These are phyloP conservation scores for Hecatera dysodea DNA, from an alignment of 2,888 invertebrate genomes.

Conservation along the genomic window DNA sequence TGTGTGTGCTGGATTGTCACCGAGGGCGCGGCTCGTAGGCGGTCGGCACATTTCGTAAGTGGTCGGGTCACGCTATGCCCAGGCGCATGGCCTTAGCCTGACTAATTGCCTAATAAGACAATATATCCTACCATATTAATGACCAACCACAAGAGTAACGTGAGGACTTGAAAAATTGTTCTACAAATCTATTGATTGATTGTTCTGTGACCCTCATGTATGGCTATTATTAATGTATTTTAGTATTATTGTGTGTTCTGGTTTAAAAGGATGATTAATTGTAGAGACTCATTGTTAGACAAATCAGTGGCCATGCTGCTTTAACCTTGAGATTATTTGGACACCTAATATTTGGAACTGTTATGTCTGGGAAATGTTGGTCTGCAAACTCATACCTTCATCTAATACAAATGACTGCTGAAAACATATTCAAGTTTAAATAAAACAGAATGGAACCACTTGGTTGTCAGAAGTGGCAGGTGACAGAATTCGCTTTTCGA, in stretches of 20 bases:
- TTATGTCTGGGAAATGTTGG: neutral
- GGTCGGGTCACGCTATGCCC: slow-evolving; percentile 59
- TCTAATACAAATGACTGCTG: neutral
- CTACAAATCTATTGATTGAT: slow-evolving; percentile 58
- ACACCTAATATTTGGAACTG: neutral
- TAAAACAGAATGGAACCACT: neutral
- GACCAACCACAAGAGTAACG: slow-evolving; percentile 43
- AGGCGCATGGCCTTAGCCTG: slow-evolving; percentile 52
- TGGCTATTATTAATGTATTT: slow-evolving; percentile 44
- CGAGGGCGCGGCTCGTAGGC: slow-evolving; percentile 57
- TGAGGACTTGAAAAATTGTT: slow-evolving; percentile 60
- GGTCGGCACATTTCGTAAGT: slow-evolving; percentile 61
- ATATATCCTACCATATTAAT: slow-evolving; percentile 62
- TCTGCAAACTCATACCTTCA: neutral
- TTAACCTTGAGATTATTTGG: slow-evolving; percentile 10
- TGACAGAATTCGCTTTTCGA: neutral
- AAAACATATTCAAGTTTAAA: neutral
- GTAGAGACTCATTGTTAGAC: slow-evolving; percentile 16
- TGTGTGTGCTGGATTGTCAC: slow-evolving; percentile 51
- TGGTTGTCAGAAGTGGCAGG: neutral
- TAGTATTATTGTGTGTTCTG: slow-evolving; percentile 29
- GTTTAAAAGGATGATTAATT: slow-evolving; percentile 46
- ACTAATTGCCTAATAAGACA: slow-evolving; percentile 71
- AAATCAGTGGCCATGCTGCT: slow-evolving; percentile 19
- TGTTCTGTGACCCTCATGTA: slow-evolving; percentile 46